Base-by-base conservation (phyloP, 2,888 invertebrate species). In the Pinctada fucata region DNA sequence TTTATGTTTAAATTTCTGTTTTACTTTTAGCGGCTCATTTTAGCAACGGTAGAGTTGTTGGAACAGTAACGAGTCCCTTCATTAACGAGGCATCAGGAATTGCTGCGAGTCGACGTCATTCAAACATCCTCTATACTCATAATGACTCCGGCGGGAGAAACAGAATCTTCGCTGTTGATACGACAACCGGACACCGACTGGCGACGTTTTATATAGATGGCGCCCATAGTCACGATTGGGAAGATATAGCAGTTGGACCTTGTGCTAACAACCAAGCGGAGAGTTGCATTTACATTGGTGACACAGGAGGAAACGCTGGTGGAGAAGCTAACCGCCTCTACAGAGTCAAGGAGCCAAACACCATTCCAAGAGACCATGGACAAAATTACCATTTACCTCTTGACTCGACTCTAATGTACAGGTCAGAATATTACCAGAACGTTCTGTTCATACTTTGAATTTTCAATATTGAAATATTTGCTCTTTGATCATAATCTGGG, bases 81-180 rank as follows among this genome's bases (percentile, higher is more conserved):
- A 83, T 86, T 3, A 79, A 71, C 6, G 86, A 86, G 65, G 86
- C 85, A 3, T 86, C 86, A 4, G 86, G 86, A 31, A n/a, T 86
- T 3, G 83, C 82, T 66, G 85, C 84, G 6, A 86, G 86, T 48
- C 72, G 86, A 51, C 64, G 52, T 2, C 86, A 86, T 67, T 51
- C 50, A 3, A 75, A 83, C 63, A 83, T 86, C 2, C 68, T 86
- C 6, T 86, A 84, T 51, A 84, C 85, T 0, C 85, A 85, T 73
- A 86, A 86, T 45, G 86, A 86, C 67, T 84, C 84, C 10, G 86
- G 86, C 0, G 86, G 73, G 13, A 79, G 76, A 2, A 78, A 81
- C 48, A 72, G 84, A 47, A 86, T 86, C 16, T 86, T 79, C 67
- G 86, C 86, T 31, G 31, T 31, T 31, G 31, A 31, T 31, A 31